These are phyloP conservation scores for Euproctis similis DNA, from an alignment of 2,888 invertebrate species.

Conservation along the genomic window DNA sequence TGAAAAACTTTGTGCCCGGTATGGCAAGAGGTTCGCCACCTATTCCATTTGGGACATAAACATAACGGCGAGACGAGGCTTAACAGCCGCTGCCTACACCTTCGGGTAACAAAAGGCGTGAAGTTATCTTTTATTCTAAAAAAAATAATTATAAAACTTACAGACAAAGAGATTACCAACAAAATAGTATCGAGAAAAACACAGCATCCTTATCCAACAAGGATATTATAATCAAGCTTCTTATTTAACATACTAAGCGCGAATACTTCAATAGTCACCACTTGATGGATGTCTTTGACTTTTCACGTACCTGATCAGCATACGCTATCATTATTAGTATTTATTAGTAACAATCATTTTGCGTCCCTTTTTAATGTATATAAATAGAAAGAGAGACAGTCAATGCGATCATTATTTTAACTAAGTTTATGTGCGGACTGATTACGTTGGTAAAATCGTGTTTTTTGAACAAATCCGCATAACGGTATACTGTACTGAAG, in stretches of 20 bases:
- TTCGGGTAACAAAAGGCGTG: too few relatives aligned
- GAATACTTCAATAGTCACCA: conserved; percentile 38
- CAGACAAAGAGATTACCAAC: conserved; percentile 13
- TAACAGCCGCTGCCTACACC: too few relatives aligned
- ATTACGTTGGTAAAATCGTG: too few relatives aligned
- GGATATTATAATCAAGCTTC: conserved; percentile 25
- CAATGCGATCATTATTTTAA: conserved; percentile 18
- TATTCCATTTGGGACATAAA: too few relatives aligned
- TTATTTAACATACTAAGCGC: conserved; percentile 55
- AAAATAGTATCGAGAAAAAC: conserved; percentile 16
- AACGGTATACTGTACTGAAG: neutral
- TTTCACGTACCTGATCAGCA: conserved; percentile 28
- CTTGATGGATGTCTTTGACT: conserved; percentile 50
- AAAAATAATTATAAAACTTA: too few relatives aligned
- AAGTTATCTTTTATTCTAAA: too few relatives aligned
- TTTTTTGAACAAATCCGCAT: conserved; percentile 12
- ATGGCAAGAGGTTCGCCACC: too few relatives aligned
- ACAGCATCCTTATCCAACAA: conserved; percentile 13
- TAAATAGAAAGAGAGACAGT: conserved; percentile 12
- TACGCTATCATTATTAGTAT: conserved; percentile 33
- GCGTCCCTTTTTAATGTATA: conserved; percentile 11
- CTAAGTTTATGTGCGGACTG: conserved; percentile 13
- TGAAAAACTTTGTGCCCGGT: too few relatives aligned
- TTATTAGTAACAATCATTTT: conserved; percentile 2
- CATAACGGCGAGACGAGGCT: too few relatives aligned